Base-by-base conservation (phyloP, 2,888 invertebrate genomes). In the Agriopis aurantiaria region DNA sequence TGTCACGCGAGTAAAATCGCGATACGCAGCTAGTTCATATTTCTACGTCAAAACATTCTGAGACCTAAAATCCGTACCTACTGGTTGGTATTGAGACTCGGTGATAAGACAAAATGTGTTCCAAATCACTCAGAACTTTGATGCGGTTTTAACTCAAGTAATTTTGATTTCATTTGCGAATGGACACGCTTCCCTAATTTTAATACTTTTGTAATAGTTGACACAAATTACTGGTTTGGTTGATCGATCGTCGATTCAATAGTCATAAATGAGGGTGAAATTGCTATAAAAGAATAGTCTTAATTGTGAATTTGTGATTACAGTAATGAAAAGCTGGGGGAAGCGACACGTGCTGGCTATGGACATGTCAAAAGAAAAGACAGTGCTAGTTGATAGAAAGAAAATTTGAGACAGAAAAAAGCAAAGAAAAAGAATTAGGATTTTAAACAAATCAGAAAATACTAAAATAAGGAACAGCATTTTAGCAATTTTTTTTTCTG, bases 181-280 rank as follows among this genome's bases (percentile, higher is more conserved):
- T 9, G 14, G 3, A 41, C 12, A 11, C 6, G 40, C 41, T 14
- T 12, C 11, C 40, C 17, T 23, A 23, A 23, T 43, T 56, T 55
- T 14, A 9, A 43, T 57, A 9, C 41, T 43, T 43, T 17, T 14
- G 10, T 17, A 17, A 43, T 41, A 52, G 3, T 33, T 43, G 17
- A 12, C 48, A 9, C 51, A 43, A 52, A 61, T 43, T 1, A 52
- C 41, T 52, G 52, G 8, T 52, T 61, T n/a, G n/a, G n/a, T 52
- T 33, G 41, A 17, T 17, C 43, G n/a, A n/a, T n/a, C n/a, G n/a
- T n/a, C n/a, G 46, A 23, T 51, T 51, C 61, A 61, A 43, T 61
- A 17, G 17, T 51, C 17, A 17, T 8, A 43, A 52, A 51, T 23
- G 51, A 61, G 43, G 43, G 14, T 14, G 17, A 61, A 23, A 59